A percentile compares a stretch with the other conserved stretches of the same genome.
phyloP scores from a whole-genome alignment of 2,113 vertebrate species.

The Etheostoma cragini region DNA sequence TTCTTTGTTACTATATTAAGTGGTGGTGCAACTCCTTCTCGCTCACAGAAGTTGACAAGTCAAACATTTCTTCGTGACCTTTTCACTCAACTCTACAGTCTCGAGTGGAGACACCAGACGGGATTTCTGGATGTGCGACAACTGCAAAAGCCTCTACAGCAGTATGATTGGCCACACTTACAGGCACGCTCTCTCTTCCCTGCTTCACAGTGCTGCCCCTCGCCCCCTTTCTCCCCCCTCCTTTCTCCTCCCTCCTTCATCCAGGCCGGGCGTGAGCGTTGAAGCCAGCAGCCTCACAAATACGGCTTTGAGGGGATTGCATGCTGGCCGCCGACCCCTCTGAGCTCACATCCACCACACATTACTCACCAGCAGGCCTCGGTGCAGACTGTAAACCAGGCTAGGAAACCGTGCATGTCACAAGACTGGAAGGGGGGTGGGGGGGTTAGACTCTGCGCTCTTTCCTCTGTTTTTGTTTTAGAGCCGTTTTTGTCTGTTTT shows the following conservation, averaged over 20 bases:
- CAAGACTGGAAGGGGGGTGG: slow-evolving; percentile 11
- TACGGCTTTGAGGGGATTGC: slow-evolving; percentile 72
- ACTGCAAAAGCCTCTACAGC: slow-evolving; percentile 32
- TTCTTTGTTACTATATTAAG: background rate
- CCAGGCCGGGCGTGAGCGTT: slow-evolving; percentile 50
- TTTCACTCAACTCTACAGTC: slow-evolving; percentile 18
- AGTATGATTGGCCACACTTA: slow-evolving; percentile 30
- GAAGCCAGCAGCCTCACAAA: slow-evolving; percentile 77
- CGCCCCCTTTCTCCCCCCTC: background rate
- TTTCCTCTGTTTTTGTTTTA: slow-evolving; percentile 16
- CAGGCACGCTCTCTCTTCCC: slow-evolving; percentile 16
- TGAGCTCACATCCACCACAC: slow-evolving; percentile 65
- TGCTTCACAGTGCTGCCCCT: slow-evolving; percentile 39
- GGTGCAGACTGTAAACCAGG: slow-evolving; percentile 26
- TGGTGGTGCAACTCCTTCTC: no score
- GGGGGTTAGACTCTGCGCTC: background rate
- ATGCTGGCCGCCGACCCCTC: slow-evolving; percentile 61
- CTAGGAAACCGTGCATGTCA: slow-evolving; percentile 31
- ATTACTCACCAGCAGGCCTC: slow-evolving; percentile 58
- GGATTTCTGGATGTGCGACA: slow-evolving; percentile 45
- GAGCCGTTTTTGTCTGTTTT: background rate
- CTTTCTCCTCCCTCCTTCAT: slow-evolving; percentile 19
- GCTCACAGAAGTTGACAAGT: background rate
- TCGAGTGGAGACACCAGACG: slow-evolving; percentile 17
- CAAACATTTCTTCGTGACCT: background rate